Conservation (phyloP, 2,113 vertebrate species). For the Channa maculata region DNA sequence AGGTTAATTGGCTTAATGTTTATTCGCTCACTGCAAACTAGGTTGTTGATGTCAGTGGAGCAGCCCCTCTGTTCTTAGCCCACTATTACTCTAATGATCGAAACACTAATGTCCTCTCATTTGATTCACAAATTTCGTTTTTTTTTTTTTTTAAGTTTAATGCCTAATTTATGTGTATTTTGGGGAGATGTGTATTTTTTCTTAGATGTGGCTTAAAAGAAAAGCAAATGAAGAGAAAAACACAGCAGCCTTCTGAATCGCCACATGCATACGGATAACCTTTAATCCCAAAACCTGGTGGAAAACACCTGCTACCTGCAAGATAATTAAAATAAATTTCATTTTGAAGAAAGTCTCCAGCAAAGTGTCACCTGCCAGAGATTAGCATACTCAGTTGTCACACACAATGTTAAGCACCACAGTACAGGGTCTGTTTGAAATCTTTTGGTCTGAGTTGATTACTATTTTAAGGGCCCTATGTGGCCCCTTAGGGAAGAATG, state of each 20-base stretch:
- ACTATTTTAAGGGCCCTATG: too few species aligned
- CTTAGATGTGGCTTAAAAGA: too few species aligned
- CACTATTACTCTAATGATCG: slow-evolving; percentile 25
- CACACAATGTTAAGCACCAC: not conserved
- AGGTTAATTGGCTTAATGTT: slow-evolving; percentile 66
- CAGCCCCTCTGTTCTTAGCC: slow-evolving; percentile 4
- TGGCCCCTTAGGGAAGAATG: too few species aligned
- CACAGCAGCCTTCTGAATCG: not conserved
- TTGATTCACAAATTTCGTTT: not conserved
- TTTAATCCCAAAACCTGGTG: slow-evolving; percentile 42
- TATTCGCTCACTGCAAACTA: slow-evolving; percentile 44
- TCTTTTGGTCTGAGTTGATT: not conserved
- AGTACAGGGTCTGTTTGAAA: not conserved
- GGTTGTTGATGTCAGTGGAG: slow-evolving; percentile 41
- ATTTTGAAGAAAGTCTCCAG: slow-evolving; percentile 8
- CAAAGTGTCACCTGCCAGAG: slow-evolving; percentile 29
- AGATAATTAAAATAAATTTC: slow-evolving; percentile 45
- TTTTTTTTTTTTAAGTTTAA: not conserved
- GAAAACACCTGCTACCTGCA: slow-evolving; percentile 62
- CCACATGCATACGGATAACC: slow-evolving; percentile 6
- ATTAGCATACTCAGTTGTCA: not conserved
- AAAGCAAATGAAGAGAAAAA: not conserved
- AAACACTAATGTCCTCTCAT: not conserved
- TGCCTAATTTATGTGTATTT: not conserved
- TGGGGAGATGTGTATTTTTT: not conserved